These are phyloP conservation scores for Miopithecus talapoin DNA, from an alignment of 2,797 vertebrate genomes.

Conservation along the genomic window DNA sequence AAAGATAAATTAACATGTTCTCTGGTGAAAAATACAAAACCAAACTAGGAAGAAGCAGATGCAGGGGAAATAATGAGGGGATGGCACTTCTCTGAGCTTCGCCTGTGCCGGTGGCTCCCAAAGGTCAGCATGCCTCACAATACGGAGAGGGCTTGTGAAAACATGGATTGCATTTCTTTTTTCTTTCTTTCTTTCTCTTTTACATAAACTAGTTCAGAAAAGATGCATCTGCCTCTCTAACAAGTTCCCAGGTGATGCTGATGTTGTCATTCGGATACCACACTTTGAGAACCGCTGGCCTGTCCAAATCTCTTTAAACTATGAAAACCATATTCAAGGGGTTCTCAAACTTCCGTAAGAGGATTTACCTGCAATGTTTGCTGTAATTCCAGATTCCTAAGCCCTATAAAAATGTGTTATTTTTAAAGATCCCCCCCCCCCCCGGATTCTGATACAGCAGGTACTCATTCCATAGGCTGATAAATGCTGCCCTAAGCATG, in stretches of 20 bases:
- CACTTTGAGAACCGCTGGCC: neutral
- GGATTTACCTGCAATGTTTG: neutral
- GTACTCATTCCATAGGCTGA: neutral
- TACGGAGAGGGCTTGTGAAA: neutral
- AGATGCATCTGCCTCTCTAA: neutral
- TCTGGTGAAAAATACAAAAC: neutral
- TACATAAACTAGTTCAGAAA: neutral
- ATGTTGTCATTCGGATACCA: no score
- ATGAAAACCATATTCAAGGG: neutral
- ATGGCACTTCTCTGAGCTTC: neutral
- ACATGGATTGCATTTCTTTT: neutral
- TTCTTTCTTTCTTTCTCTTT: no score
- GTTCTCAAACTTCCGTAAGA: neutral
- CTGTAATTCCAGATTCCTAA: neutral
- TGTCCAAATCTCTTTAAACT: neutral
- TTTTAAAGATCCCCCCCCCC: neutral
- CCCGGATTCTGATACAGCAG: neutral
- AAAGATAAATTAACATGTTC: neutral
- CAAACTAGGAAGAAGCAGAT: neutral
- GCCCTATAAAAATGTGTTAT: no score
- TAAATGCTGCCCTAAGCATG: neutral
- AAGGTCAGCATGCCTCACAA: accelerated
- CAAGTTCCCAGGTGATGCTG: neutral
- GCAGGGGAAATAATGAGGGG: neutral
- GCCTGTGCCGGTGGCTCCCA: neutral